Base-by-base conservation (phyloP, 2,113 vertebrate genomes). In the Genyomyrus donnyi region DNA sequence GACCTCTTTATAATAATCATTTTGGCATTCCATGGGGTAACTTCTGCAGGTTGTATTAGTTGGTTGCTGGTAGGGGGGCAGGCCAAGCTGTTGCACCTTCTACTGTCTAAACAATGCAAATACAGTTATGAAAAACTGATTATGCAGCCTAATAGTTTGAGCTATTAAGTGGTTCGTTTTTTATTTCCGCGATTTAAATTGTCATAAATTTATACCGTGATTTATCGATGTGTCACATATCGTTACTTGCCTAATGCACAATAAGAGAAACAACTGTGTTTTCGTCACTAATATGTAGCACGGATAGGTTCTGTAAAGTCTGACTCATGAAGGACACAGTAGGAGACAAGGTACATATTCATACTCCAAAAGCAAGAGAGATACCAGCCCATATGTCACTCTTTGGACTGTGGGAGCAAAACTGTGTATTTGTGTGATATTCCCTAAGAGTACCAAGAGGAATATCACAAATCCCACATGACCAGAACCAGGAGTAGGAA, bases 201-300 rank as follows among this genome's bases (percentile, higher is more conserved):
- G 58, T 62, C 58, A 62, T 66, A 27, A 66, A 66, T 66, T 27
- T 66, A n/a, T 27, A 66, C 58, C 3, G 5, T 66, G n/a, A 66
- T 66, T 66, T 66, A 11, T 27, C 9, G 9, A 11, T n/a, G 7
- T n/a, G 2, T 58, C 21, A n/a, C 53, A 21, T 66, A 66, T 27
- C 3, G 24, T 27, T 66, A 66, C n/a, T 3, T 27, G 58, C 58
- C n/a, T 66, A 66, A 27, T 98, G 97, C 93, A 95, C 96, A 62
- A 97, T 39, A 77, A 39, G 70, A 13, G 13, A 39, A 77, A 77
- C 70, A 77, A 17, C 31, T 35, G 70, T 39, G 70, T 77, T 77
- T 77, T 39, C 4, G 5, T 39, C 70, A 77, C 1, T 35, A 77
- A 15, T 39, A 39, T 77, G 31, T 39, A 39, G 13, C 15, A 39